Evolutionary conservation across 2,113 vertebrate genomes (phyloP).

Genomic region (Atherinomorus stipes): DNA sequence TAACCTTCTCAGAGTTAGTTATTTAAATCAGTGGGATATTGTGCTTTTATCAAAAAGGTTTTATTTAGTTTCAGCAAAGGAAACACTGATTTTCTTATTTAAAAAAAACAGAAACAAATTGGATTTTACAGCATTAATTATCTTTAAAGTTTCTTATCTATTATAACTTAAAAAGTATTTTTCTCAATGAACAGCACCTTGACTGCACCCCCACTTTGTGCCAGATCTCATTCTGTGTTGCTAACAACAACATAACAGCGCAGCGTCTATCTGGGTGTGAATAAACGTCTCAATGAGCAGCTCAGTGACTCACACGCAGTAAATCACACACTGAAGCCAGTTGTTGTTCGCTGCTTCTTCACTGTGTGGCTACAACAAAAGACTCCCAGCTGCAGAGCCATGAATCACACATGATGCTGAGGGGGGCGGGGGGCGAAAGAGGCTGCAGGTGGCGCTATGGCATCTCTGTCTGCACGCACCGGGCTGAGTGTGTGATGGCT

Average conservation of each 20-base stretch:
- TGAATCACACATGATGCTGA: slow-evolving; percentile 18
- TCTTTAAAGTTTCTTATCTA: no score
- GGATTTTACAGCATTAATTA: no score
- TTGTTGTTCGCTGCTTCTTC: slow-evolving; percentile 43
- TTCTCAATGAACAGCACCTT: no score
- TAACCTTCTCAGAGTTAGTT: no score
- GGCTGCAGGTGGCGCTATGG: slow-evolving; percentile 71
- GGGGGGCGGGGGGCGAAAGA: neutral
- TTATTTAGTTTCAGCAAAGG: no score
- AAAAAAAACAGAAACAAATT: no score
- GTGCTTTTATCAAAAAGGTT: no score
- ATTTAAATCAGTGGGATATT: no score
- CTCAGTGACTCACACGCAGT: neutral
- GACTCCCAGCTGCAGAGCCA: slow-evolving; percentile 52
- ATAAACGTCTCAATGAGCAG: slow-evolving; percentile 2
- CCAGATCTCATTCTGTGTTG: neutral
- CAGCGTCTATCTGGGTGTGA: neutral
- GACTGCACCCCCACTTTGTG: neutral
- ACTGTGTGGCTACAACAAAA: slow-evolving; percentile 50
- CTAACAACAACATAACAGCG: neutral
- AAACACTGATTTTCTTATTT: no score
- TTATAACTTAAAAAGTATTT: no score
- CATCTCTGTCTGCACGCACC: slow-evolving; percentile 5
- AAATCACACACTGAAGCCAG: slow-evolving; percentile 21
- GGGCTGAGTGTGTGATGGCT: slow-evolving; percentile 3